These are phyloP conservation scores for Pammene fasciana DNA, from an alignment of 2,888 invertebrate species.

Conservation along the genomic window DNA sequence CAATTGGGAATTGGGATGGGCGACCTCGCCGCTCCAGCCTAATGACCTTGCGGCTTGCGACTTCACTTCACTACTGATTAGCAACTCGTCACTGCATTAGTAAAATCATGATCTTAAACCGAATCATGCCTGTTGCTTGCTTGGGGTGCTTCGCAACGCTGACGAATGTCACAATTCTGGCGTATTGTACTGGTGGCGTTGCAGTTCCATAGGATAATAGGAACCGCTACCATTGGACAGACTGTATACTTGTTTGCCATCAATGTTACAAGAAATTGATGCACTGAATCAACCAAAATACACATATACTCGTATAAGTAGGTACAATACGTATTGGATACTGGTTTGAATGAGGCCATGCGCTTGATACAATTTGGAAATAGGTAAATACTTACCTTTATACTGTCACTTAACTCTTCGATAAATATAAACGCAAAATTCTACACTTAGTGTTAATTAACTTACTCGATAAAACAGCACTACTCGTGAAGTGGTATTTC, in stretches of 20 bases:
- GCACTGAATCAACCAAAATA: too few relatives aligned
- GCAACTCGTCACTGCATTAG: neutral
- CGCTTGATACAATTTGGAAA: neutral
- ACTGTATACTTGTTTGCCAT: too few relatives aligned
- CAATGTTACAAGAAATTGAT: too few relatives aligned
- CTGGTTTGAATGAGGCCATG: neutral
- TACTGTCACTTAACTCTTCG: neutral
- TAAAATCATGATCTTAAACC: too few relatives aligned
- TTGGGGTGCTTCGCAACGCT: too few relatives aligned
- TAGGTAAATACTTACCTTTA: neutral
- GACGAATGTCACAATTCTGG: too few relatives aligned
- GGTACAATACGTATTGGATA: too few relatives aligned
- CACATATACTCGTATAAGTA: too few relatives aligned
- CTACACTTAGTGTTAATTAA: slow-evolving; percentile 16
- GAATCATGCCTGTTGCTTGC: too few relatives aligned
- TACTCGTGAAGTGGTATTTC: slow-evolving; percentile 4
- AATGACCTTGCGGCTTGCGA: slow-evolving; percentile 21
- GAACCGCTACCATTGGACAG: too few relatives aligned
- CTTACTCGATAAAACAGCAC: slow-evolving; percentile 10
- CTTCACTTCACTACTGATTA: slow-evolving; percentile 13
- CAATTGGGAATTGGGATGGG: slow-evolving; percentile 59
- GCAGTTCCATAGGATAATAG: too few relatives aligned
- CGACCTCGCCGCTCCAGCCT: slow-evolving; percentile 49
- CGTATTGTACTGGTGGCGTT: too few relatives aligned
- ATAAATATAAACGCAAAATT: slow-evolving; percentile 13